Evolutionary conservation across 2,888 invertebrate species (phyloP), one percentile per base, ranked within the genome.

Genomic region (Rhodophaea formosa): DNA sequence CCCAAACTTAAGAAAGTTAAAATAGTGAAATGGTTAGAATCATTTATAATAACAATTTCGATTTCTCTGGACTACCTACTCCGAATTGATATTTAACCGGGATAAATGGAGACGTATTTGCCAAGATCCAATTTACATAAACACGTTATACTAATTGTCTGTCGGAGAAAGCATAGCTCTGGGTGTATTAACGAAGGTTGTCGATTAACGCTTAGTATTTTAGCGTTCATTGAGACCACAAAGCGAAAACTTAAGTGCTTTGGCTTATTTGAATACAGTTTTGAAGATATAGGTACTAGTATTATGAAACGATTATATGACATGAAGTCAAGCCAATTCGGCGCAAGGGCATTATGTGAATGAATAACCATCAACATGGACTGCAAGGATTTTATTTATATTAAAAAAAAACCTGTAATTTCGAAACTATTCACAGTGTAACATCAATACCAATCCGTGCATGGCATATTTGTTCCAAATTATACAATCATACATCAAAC

Each of bases 91-190:
- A 51, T 51, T 51, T 35, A 16, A 51, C 51, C 35, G 35, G 35
- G 32, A 51, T 51, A 16, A 51, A 35, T 51, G 32, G 47, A 47
- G 47, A 51, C 16, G 12, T 35, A 51, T 51, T 51, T 16, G 16
- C 51, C 32, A 35, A 32, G 35, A 35, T 51, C 16, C 51, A 35
- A 51, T 51, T 51, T 23, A 51, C 51, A 32, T 23, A 35, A 51
- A 32, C 32, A 16, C 35, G 23, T 51, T 23, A 15, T 14, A 35
- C 35, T 51, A 51, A 51, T 51, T 51, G 35, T 35, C 35, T 35
- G 7, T 46, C n/a, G 23, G n/a, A 46, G 23, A 46, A 44, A 23
- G 23, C 12, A 46, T 46, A 39, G 39, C 12, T 32, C 32, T 32
- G 32, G 23, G 32, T 39, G 10, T 39, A 39, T 46, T 23, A 46